phyloP scores from a whole-genome alignment of 1,140 invertebrate species.

The Pogonomyrmex californicus region DNA sequence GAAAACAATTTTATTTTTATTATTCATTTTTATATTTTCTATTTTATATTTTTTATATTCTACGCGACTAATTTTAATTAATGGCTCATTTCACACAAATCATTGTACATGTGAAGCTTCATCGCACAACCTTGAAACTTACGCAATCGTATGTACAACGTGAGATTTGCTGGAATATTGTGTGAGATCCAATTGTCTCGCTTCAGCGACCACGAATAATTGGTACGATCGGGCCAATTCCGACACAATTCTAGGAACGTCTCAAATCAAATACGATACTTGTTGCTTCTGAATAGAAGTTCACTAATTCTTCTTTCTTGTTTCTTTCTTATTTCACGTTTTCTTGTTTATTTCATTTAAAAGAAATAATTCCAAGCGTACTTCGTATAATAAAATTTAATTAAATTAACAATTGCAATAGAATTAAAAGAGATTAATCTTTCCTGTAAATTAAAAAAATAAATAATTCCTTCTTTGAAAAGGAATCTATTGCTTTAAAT shows the following conservation, averaged over 20 bases:
- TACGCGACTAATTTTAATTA: not conserved
- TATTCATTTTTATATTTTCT: too few species aligned
- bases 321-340: not conserved
- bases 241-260: conserved; percentile 9
- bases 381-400: not conserved
- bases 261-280: conserved; percentile 32
- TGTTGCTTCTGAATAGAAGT: conserved; percentile 31
- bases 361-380: not conserved
- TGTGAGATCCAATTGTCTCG: conserved; percentile 52
- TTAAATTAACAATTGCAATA: not conserved
- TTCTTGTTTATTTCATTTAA: not conserved
- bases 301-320: conserved; percentile 1
- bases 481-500: too few species aligned
- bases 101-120: not conserved
- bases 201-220: conserved; percentile 59
- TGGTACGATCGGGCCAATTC: not conserved
- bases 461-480: not conserved
- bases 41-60: too few species aligned
- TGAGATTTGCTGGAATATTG: conserved; percentile 22
- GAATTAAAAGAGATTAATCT: not conserved
- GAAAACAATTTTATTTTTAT: too few species aligned
- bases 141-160: conserved; percentile 25
- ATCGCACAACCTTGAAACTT: conserved; percentile 62
- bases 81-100: not conserved
- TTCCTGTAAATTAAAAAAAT: not conserved